Conservation (phyloP, 2,113 vertebrate species). For the Bujurquina vittata region DNA sequence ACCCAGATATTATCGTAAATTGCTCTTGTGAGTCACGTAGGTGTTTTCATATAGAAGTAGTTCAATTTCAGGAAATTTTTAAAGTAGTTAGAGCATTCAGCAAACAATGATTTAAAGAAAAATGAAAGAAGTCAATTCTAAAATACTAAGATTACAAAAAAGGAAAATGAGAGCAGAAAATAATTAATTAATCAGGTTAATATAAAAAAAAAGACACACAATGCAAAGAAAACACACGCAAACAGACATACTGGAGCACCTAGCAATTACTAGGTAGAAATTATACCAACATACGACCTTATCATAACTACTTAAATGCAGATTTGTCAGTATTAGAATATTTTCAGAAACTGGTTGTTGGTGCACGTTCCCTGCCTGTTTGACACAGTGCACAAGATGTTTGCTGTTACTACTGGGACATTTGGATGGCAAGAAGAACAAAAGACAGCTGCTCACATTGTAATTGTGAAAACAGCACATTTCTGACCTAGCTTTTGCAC, state of each 20-base stretch:
- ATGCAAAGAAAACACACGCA: neutral
- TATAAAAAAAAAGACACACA: neutral
- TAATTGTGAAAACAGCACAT: constrained; percentile 35
- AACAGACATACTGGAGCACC: neutral
- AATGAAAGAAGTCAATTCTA: neutral
- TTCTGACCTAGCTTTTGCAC: constrained; percentile 26
- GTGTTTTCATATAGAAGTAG: neutral
- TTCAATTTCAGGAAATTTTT: neutral
- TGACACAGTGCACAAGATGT: neutral
- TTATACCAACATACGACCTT: neutral
- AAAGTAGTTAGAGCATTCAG: neutral
- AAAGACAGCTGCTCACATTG: constrained; percentile 55
- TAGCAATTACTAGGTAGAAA: neutral
- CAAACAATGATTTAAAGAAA: neutral
- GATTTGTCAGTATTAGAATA: neutral
- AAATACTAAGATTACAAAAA: neutral
- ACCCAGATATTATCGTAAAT: neutral
- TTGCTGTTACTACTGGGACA: neutral
- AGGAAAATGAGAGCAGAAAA: neutral
- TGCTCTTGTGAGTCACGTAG: neutral
- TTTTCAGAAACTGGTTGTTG: neutral
- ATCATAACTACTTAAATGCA: neutral
- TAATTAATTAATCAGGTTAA: neutral
- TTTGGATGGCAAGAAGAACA: constrained; percentile 27
- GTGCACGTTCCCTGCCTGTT: neutral